phyloP scores from a whole-genome alignment of 2,888 invertebrate species.

The Drosophila rubida region DNA sequence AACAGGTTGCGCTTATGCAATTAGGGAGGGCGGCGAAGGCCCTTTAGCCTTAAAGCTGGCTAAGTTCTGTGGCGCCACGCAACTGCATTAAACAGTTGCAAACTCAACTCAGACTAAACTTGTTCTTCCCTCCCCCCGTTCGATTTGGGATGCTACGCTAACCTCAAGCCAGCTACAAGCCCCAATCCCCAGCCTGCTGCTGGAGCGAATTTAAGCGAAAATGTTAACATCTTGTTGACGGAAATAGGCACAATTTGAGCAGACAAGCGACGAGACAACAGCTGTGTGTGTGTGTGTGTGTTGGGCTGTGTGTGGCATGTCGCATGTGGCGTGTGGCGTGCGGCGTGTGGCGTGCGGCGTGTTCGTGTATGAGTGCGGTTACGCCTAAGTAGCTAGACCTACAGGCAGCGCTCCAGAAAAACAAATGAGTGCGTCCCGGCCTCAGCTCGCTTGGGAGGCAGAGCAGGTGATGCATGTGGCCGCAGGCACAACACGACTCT shows the following conservation, averaged over 20 bases:
- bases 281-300: slow-evolving; percentile 38
- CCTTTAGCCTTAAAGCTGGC: slow-evolving; percentile 6
- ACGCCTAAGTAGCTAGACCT: slow-evolving; percentile 33
- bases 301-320: slow-evolving; percentile 25
- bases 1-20: no score
- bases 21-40: no score
- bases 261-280: slow-evolving; percentile 62
- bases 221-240: slow-evolving; percentile 80
- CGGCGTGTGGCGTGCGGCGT: slow-evolving; percentile 25
- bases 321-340: slow-evolving; percentile 16
- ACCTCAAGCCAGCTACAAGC: no score
- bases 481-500: not conserved
- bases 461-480: slow-evolving; percentile 7
- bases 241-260: slow-evolving; percentile 73
- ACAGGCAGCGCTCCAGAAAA: slow-evolving; percentile 22
- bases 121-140: slow-evolving; percentile 12
- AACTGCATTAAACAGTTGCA: no score
- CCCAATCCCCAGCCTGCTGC: not conserved
- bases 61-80: slow-evolving; percentile 30
- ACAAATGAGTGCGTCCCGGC: slow-evolving; percentile 27
- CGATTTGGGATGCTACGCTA: not conserved
- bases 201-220: slow-evolving; percentile 72
- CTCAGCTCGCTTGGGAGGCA: not conserved
- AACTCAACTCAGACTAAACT: no score
- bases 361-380: slow-evolving; percentile 19